These are phyloP conservation scores for Dendronephthya gigantea DNA, from an alignment of 64 coral and sea anemone genomes.

Conservation along the genomic window DNA sequence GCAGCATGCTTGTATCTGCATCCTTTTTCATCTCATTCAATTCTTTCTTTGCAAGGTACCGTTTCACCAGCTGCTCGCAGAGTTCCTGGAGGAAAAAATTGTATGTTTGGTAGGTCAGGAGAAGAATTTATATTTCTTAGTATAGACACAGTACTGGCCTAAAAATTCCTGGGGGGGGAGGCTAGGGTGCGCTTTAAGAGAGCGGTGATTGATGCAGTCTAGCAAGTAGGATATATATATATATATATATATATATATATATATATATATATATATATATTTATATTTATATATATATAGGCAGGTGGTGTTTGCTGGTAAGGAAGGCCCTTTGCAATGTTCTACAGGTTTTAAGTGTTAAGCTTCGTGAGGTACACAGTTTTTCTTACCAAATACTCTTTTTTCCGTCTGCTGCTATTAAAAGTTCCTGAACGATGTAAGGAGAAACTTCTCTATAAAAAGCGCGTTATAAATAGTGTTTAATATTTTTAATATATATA, in stretches of 20 bases:
- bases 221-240: no score
- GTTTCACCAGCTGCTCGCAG: background rate
- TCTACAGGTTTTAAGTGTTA: no score
- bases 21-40: background rate
- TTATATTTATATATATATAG: no score
- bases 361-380: no score
- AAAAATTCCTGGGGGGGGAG: no score
- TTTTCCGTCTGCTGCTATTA: background rate
- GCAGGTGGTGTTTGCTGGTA: no score
- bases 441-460: constrained; percentile 3
- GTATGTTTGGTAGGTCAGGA: background rate
- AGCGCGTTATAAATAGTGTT: background rate
- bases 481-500: background rate
- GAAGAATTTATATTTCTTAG: background rate
- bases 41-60: background rate
- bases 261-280: no score
- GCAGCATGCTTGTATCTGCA: background rate
- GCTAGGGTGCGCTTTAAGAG: no score
- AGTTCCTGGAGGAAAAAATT: background rate
- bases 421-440: background rate
- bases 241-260: no score
- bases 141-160: no score
- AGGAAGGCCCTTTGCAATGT: no score
- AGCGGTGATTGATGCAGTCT: no score
- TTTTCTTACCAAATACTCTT: constrained; percentile 1